These are phyloP conservation scores for Salvelinus namaycush DNA, from an alignment of 2,113 vertebrate genomes.

Conservation along the genomic window DNA sequence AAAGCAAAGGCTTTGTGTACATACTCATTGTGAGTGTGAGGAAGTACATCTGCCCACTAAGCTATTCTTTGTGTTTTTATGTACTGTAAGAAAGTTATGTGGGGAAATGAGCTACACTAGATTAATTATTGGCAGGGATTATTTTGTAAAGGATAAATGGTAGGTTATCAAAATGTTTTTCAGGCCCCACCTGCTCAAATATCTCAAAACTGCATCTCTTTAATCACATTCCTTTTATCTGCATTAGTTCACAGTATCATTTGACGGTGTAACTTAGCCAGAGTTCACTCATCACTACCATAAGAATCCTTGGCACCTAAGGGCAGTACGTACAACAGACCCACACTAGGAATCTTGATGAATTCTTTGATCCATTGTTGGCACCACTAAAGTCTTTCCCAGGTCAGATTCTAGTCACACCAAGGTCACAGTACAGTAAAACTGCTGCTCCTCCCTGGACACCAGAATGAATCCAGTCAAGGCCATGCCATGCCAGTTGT, in stretches of 20 bases:
- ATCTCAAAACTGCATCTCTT: neutral
- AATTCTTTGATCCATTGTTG: neutral
- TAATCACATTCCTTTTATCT: neutral
- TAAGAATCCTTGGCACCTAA: neutral
- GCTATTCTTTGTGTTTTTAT: too few relatives aligned
- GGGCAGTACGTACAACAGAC: neutral
- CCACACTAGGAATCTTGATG: neutral
- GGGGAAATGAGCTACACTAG: too few relatives aligned
- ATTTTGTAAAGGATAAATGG: neutral
- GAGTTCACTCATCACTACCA: neutral
- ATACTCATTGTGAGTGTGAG: too few relatives aligned
- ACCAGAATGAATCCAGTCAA: neutral
- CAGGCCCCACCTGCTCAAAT: neutral
- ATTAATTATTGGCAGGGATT: neutral
- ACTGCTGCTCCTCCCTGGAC: neutral
- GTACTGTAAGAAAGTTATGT: too few relatives aligned
- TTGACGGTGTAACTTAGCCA: neutral
- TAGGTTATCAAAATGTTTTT: neutral
- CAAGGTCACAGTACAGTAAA: neutral
- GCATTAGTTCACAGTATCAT: neutral
- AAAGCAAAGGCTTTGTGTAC: too few relatives aligned
- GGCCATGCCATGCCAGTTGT: conserved; percentile 19
- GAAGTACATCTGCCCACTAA: too few relatives aligned
- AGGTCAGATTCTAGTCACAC: neutral
- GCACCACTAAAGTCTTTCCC: neutral